Conservation (phyloP, 2,888 invertebrate genomes). For the Caenorhabditis wallacei region DNA sequence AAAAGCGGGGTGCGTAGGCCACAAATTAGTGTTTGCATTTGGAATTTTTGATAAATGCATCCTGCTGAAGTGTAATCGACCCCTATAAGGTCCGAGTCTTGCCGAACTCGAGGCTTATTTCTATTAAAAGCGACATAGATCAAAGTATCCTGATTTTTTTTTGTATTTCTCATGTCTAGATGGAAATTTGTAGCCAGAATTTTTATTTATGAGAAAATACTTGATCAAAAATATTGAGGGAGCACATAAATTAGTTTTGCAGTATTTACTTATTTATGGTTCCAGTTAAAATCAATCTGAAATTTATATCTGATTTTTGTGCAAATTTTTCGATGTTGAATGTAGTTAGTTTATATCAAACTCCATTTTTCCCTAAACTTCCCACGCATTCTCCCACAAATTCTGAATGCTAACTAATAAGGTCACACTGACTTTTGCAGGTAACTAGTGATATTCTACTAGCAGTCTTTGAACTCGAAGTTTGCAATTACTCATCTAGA, state of each 20-base stretch:
- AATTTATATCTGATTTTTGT: too few relatives aligned
- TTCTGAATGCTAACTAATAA: background rate
- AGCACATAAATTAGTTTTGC: too few relatives aligned
- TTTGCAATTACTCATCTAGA: background rate
- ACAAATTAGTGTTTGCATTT: constrained; percentile 67
- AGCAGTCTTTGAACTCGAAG: background rate
- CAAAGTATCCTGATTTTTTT: background rate
- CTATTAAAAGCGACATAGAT: background rate
- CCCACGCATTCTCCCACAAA: background rate
- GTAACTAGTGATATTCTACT: background rate
- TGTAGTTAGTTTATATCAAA: too few relatives aligned
- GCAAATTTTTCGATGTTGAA: too few relatives aligned
- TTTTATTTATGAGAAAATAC: constrained; percentile 2
- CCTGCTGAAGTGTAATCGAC: constrained; percentile 52
- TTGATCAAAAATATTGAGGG: too few relatives aligned
- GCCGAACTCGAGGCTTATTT: background rate
- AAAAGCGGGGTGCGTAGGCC: constrained; percentile 37
- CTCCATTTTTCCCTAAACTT: background rate
- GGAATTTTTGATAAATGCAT: constrained; percentile 64
- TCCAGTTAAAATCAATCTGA: too few relatives aligned
- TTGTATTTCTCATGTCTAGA: background rate
- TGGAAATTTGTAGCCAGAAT: background rate
- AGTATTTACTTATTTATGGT: too few relatives aligned
- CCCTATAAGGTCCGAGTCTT: constrained; percentile 13
- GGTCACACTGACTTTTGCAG: background rate